phyloP scores from a whole-genome alignment of 2,797 vertebrate species.

The Lepilemur ruficaudatus region DNA sequence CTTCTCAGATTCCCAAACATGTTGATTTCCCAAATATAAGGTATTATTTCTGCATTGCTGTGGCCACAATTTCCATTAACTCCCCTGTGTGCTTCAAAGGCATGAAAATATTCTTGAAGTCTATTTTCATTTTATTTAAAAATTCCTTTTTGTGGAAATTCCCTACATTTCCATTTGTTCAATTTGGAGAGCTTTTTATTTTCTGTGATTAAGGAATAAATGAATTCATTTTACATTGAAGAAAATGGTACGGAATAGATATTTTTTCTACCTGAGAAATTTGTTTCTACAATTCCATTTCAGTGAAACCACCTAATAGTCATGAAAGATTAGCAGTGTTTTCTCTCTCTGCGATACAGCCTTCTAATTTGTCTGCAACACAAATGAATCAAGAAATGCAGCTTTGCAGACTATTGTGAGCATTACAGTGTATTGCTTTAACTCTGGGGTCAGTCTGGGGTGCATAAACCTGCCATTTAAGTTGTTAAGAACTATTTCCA shows the following conservation, averaged over 20 bases:
- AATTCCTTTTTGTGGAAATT: constrained; percentile 62
- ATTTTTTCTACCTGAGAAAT: constrained; percentile 64
- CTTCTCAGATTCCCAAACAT: not conserved
- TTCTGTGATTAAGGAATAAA: constrained; percentile 80
- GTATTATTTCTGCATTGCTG: not conserved
- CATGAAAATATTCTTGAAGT: not conserved
- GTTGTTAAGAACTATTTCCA: constrained; percentile 78
- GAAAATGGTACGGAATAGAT: constrained; percentile 62
- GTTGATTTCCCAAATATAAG: constrained; percentile 24
- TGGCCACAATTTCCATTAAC: not conserved
- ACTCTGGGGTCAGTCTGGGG: constrained; percentile 76
- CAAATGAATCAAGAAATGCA: constrained; percentile 78
- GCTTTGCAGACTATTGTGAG: constrained; percentile 78
- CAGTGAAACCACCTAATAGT: constrained; percentile 73
- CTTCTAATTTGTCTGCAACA: constrained; percentile 81
- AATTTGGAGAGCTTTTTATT: constrained; percentile 67
- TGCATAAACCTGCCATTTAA: constrained; percentile 71
- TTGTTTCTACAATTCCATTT: constrained; percentile 79
- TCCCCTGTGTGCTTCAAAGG: not conserved
- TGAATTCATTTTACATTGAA: constrained; percentile 77
- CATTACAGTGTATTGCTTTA: constrained; percentile 75
- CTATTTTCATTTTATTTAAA: constrained; percentile 45
- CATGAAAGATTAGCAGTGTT: constrained; percentile 80
- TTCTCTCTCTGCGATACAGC: constrained; percentile 71
- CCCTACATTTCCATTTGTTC: constrained; percentile 64